phyloP scores from a whole-genome alignment of 2,888 invertebrate species.

The Epirrita christyi region DNA sequence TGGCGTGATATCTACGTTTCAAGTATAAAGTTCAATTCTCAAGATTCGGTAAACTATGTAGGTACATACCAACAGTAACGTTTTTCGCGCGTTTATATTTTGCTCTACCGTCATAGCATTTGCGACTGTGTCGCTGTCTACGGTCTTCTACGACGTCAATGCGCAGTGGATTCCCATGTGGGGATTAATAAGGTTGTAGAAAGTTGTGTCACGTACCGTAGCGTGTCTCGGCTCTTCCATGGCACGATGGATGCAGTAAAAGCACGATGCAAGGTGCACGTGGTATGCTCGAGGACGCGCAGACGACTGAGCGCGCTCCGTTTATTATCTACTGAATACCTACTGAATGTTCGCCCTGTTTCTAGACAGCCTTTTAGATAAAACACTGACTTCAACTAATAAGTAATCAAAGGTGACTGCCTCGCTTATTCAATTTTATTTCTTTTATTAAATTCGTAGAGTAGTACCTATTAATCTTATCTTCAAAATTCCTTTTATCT shows the following conservation, averaged over 20 bases:
- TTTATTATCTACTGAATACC: too few relatives aligned
- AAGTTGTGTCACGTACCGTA: conserved; percentile 56
- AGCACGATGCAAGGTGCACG: conserved; percentile 45
- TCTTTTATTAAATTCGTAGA: conserved; percentile 28
- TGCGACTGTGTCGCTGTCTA: conserved; percentile 7
- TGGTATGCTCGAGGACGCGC: conserved; percentile 54
- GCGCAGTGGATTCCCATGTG: conserved; percentile 13
- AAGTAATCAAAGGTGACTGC: conserved; percentile 53
- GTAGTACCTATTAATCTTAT: conserved; percentile 43
- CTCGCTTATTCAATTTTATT: conserved; percentile 42
- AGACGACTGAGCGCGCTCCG: conserved; percentile 53
- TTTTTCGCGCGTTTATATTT: conserved; percentile 45
- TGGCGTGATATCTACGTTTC: conserved; percentile 57
- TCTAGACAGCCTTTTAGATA: conserved; percentile 62
- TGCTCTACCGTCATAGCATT: conserved; percentile 1
- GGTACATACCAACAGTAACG: conserved; percentile 31
- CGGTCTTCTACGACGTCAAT: conserved; percentile 13
- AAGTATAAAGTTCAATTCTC: conserved; percentile 77
- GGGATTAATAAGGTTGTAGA: conserved; percentile 32
- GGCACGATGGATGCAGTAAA: conserved; percentile 36
- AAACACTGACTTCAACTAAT: conserved; percentile 59
- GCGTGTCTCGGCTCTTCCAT: conserved; percentile 51
- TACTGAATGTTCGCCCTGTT: conserved; percentile 42
- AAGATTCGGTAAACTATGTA: conserved; percentile 43
- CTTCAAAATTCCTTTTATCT: conserved; percentile 4